These are phyloP conservation scores for Enteromius argenteus DNA, from an alignment of 2,797 vertebrate species.

Conservation along the genomic window DNA sequence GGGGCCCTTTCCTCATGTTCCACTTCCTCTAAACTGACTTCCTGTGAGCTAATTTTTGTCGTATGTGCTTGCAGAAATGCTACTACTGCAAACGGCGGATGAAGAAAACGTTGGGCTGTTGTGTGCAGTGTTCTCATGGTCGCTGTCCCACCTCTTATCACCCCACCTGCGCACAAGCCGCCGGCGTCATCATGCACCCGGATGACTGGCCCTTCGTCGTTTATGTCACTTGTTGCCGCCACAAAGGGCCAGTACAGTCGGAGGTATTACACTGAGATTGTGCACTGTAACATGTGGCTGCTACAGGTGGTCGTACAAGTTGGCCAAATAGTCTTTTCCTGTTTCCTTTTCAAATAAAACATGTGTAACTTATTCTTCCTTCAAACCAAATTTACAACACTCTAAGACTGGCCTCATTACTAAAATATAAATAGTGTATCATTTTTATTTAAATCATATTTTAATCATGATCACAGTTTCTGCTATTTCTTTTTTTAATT, in stretches of 20 bases:
- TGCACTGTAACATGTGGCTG: not conserved
- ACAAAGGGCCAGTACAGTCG: conserved; percentile 82
- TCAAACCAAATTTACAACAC: not conserved
- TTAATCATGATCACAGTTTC: not conserved
- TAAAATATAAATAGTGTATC: not conserved
- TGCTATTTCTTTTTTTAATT: not conserved
- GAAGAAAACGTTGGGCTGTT: conserved; percentile 90
- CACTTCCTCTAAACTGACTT: conserved; percentile 3
- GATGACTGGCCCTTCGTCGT: conserved; percentile 97
- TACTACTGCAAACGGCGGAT: conserved; percentile 93
- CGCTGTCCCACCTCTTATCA: conserved; percentile 97
- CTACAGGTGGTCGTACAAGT: not conserved
- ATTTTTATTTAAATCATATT: not conserved
- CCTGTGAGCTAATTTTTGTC: not conserved
- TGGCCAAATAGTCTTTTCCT: not conserved
- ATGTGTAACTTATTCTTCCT: too few relatives aligned
- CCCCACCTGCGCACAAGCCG: conserved; percentile 92
- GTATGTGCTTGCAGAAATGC: conserved; percentile 83
- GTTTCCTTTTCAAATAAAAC: not conserved
- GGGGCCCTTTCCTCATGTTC: not conserved
- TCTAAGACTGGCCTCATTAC: not conserved
- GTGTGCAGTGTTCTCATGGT: conserved; percentile 93
- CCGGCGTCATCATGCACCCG: conserved; percentile 92
- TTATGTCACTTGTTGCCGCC: conserved; percentile 94
- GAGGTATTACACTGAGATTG: conserved; percentile 64